Base-by-base conservation (phyloP, 2,113 vertebrate species). In the Mohoua ochrocephala region DNA sequence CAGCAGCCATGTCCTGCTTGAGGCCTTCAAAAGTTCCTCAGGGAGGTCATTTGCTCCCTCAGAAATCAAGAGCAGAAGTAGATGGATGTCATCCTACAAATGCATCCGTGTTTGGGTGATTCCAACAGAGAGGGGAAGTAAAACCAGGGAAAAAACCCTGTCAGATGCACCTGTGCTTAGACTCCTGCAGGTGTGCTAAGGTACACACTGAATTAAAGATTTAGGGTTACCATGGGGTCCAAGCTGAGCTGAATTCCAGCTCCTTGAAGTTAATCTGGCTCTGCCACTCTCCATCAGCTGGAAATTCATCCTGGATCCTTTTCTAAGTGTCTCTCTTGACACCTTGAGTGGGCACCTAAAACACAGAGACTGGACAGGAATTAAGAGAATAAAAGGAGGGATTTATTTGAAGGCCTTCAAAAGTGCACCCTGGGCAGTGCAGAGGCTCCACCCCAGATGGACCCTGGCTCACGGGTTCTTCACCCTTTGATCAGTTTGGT, bases 161-260 rank as follows among this genome's bases (percentile, higher is more conserved):
- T 5, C 9, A 84, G 20, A 53, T 20, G 30, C 65, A 49, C 30
- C 56, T n/a, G 73, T 30, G 19, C 6, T n/a, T 10, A 5, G 15
- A 16, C 18, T 33, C 44, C 7, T 8, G 6, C 1, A 2, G 39
- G 6, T 59, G 41, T 49, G 61, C 56, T 6, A 0, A 17, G 33
- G 30, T 4, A 27, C 28, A 23, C 8, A 3, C 14, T 26, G 39
- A 47, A 44, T 63, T 44, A 52, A 56, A 12, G 15, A 23, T 7
- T 65, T 0, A 5, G 33, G 77, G 56, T 71, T 42, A 28, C 23
- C 33, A 8, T 2, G 11, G 57, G 80, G 41, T 24, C 86, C 91
- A 78, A 67, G 56, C 47, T 60, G 47, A 89, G 56, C 73, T 91
- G 64, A 31, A 5, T 78, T 74, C 49, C 61, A 88, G 44, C 49